These are phyloP conservation scores for Gonocerus acuteangulatus DNA, from an alignment of 2,888 invertebrate genomes.

Conservation along the genomic window DNA sequence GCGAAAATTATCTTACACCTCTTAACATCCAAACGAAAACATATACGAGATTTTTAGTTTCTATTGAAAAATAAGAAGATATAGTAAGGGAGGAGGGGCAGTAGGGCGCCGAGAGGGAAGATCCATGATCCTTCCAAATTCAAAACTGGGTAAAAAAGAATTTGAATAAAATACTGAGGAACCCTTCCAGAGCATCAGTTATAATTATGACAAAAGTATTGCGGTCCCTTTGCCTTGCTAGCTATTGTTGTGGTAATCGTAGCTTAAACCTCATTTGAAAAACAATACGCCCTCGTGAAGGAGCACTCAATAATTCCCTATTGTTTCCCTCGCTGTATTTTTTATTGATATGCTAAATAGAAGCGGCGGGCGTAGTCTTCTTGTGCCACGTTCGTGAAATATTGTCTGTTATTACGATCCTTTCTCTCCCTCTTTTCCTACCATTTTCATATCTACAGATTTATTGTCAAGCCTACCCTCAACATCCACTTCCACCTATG, in stretches of 20 bases:
- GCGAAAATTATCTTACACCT: too few species aligned
- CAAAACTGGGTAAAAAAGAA: slow-evolving; percentile 20
- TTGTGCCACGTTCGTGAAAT: slow-evolving; percentile 33
- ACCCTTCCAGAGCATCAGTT: slow-evolving; percentile 22
- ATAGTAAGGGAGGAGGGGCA: not conserved
- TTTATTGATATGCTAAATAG: slow-evolving; percentile 40
- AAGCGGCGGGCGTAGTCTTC: slow-evolving; percentile 33
- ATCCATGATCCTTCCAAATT: slow-evolving; percentile 15
- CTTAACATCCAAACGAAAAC: too few species aligned
- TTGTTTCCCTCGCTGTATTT: slow-evolving; percentile 36
- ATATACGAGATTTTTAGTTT: not conserved
- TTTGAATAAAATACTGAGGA: slow-evolving; percentile 24
- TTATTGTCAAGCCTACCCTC: slow-evolving; percentile 34
- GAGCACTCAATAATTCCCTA: slow-evolving; percentile 36
- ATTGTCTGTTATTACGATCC: slow-evolving; percentile 34
- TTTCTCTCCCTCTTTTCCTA: slow-evolving; percentile 29
- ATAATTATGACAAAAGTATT: slow-evolving; percentile 33
- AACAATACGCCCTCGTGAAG: slow-evolving; percentile 36
- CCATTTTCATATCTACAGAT: slow-evolving; percentile 37
- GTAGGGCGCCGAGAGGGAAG: not conserved
- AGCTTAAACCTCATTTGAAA: slow-evolving; percentile 37
- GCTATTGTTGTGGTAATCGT: slow-evolving; percentile 36
- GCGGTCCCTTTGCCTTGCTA: slow-evolving; percentile 29
- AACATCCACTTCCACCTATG: slow-evolving; percentile 12
- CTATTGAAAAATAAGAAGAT: not conserved